A percentile compares a stretch with the other conserved stretches of the same genome.
Conservation (phyloP, 30 jellyfish, hydroid and myxozoan species). For the Clytia hemisphaerica region DNA sequence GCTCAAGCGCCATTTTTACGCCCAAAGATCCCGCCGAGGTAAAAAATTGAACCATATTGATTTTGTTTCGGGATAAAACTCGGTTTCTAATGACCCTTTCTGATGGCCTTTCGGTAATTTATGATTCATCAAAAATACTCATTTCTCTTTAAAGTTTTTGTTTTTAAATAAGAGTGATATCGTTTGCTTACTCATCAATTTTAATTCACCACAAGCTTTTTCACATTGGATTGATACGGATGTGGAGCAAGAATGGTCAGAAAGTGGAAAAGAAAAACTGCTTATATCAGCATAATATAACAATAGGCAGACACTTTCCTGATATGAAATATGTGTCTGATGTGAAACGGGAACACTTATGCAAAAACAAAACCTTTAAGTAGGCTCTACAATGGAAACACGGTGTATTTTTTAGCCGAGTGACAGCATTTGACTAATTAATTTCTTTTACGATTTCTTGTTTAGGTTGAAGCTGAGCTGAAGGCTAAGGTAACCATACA, state of each 20-base stretch:
- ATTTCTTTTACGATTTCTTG: too few species aligned
- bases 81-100: too few species aligned
- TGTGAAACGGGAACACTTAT: too few species aligned
- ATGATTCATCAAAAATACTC: neutral
- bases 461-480: slow-evolving; percentile 30
- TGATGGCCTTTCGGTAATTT: neutral
- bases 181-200: too few species aligned
- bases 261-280: too few species aligned
- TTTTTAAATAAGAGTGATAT: neutral
- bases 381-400: neutral
- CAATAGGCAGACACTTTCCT: too few species aligned
- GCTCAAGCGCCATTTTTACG: slow-evolving; percentile 82
- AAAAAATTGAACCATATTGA: neutral
- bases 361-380: too few species aligned
- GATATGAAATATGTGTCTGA: too few species aligned
- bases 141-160: neutral
- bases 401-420: neutral
- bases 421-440: neutral
- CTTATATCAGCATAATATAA: too few species aligned
- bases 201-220: too few species aligned
- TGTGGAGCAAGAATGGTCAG: too few species aligned
- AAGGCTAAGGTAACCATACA: slow-evolving; percentile 14
- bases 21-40: slow-evolving; percentile 76
- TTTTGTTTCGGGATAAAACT: neutral
- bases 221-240: too few species aligned